phyloP scores from a whole-genome alignment of 2,113 vertebrate species.

The Chauna torquata region DNA sequence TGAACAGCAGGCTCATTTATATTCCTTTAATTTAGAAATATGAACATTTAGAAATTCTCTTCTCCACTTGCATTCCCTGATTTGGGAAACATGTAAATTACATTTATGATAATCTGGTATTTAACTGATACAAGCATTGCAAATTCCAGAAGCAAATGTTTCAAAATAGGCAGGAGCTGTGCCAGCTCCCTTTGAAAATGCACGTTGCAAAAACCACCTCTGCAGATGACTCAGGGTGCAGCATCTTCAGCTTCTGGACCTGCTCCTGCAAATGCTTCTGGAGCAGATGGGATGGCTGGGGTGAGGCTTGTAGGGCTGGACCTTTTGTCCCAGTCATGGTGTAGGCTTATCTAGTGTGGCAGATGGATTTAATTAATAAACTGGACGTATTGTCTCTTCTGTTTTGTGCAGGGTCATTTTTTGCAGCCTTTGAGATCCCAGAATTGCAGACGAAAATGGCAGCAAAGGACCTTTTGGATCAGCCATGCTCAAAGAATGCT shows the following conservation, averaged over 20 bases:
- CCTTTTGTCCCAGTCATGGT: neutral
- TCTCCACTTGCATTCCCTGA: constrained; percentile 40
- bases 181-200: neutral
- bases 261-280: neutral
- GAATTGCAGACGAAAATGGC: rapidly evolving
- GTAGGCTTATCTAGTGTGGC: neutral
- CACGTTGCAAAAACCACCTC: neutral
- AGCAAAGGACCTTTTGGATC: neutral
- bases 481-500: rapidly evolving
- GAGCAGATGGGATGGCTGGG: neutral
- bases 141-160: constrained; percentile 47
- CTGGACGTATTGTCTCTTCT: neutral
- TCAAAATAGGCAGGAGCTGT: constrained; percentile 13
- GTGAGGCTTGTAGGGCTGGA: neutral
- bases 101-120: constrained; percentile 63
- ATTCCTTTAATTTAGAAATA: constrained; percentile 68
- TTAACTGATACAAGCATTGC: constrained; percentile 56
- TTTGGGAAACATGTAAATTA: constrained; percentile 58
- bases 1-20: constrained; percentile 69
- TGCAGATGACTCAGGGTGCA: rapidly evolving
- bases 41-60: constrained; percentile 38
- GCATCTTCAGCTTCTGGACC: neutral
- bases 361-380: constrained; percentile 45
- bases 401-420: neutral
- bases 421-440: neutral